A percentile compares a stretch with the other conserved stretches of the same genome.
Evolutionary conservation across 2,797 vertebrate genomes (phyloP).

Genomic region (Rhynchonycteris naso): DNA sequence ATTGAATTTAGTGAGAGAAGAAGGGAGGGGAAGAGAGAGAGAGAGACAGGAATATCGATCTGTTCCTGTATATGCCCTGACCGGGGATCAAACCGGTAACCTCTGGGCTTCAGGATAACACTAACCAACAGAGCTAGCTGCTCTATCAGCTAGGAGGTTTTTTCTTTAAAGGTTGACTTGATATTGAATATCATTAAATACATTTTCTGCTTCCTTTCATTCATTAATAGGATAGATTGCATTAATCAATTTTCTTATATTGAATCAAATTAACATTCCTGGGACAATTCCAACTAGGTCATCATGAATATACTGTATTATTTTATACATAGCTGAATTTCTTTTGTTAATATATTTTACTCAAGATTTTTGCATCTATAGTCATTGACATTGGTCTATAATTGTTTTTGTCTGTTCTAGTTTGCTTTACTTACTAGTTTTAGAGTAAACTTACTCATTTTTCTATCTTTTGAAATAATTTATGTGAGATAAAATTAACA

Average conservation of each 20-base stretch:
- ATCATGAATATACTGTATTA: not conserved
- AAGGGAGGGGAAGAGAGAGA: too few relatives aligned
- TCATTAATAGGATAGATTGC: not conserved
- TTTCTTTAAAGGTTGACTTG: not conserved
- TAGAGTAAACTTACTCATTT: not conserved
- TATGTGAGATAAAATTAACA: not conserved
- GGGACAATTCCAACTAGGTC: not conserved
- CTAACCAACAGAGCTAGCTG: too few relatives aligned
- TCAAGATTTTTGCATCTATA: not conserved
- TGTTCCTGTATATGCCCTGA: too few relatives aligned
- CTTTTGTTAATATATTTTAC: not conserved
- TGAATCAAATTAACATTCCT: constrained; percentile 5
- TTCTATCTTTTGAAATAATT: not conserved
- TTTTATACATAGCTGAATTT: not conserved
- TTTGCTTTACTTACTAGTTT: not conserved
- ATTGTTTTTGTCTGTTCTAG: not conserved
- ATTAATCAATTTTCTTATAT: not conserved
- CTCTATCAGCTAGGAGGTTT: not conserved
- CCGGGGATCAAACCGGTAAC: too few relatives aligned
- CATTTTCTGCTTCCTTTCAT: constrained; percentile 28
- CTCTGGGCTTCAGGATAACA: too few relatives aligned
- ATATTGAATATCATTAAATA: not conserved
- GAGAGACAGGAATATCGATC: too few relatives aligned
- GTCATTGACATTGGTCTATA: not conserved
- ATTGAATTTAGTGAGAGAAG: too few relatives aligned